phyloP scores from a whole-genome alignment of 2,888 invertebrate species.

The Tryphoninae sp. region DNA sequence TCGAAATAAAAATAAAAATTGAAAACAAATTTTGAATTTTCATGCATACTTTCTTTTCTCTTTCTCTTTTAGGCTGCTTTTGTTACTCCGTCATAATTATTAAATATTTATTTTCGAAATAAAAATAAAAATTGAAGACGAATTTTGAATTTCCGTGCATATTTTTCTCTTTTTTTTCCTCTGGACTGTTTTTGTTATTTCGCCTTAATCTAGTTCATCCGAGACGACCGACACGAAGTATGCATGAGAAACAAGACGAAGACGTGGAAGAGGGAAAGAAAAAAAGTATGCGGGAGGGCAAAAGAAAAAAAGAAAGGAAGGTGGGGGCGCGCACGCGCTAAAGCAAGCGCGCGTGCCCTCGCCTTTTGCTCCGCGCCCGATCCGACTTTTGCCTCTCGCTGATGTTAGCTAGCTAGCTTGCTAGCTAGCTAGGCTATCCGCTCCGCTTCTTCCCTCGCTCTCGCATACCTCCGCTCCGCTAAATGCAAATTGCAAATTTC shows the following conservation, averaged over 20 bases:
- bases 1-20: too few relatives aligned
- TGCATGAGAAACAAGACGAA: slow-evolving; percentile 55
- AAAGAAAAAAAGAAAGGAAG: slow-evolving; percentile 31
- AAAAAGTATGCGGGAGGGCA: slow-evolving; percentile 24
- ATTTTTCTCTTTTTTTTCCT: too few relatives aligned
- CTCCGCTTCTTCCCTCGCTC: neutral
- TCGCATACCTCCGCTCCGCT: slow-evolving; percentile 55
- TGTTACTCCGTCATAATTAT: slow-evolving; percentile 18
- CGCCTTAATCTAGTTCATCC: slow-evolving; percentile 33
- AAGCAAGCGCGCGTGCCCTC: slow-evolving; percentile 60
- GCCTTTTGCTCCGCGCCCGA: slow-evolving; percentile 45
- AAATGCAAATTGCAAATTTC: slow-evolving; percentile 68
- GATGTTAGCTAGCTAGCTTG: neutral
- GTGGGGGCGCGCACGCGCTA: slow-evolving; percentile 63
- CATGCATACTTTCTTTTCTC: too few relatives aligned
- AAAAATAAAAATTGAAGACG: too few relatives aligned
- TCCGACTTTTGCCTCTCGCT: slow-evolving; percentile 35
- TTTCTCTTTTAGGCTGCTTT: neutral
- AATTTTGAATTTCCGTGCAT: too few relatives aligned
- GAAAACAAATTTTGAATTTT: too few relatives aligned
- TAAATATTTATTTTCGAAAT: too few relatives aligned
- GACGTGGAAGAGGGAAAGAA: slow-evolving; percentile 21
- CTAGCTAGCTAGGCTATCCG: neutral
- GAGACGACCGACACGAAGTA: slow-evolving; percentile 46
- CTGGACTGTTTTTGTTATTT: neutral